Evolutionary conservation across 2,797 vertebrate species (phyloP), one percentile per base, ranked within the genome.

Genomic region (Poecilia wingei): DNA sequence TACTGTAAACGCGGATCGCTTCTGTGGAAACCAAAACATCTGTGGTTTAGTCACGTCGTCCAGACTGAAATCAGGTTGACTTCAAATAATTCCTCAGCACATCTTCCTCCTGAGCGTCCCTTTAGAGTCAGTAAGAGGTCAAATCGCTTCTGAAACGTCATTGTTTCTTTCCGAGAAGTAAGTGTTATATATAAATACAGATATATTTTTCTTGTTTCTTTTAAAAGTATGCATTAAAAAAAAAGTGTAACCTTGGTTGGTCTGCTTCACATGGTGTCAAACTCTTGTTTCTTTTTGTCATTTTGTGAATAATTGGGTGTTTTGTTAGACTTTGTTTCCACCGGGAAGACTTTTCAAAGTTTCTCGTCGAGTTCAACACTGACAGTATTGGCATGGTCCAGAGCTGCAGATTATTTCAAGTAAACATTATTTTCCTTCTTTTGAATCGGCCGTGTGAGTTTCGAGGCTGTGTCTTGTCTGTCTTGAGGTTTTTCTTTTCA

Each of bases 201-300:
- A 59, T 61, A 20, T 78, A 41, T 88, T 82, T 85, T 89, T 81
- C 79, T 93, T 89, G 78, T 75, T 89, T 70, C 68, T 70, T 70
- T 70, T 46, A 14, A 70, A 70, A 28, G 83, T 91, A 86, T 80
- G 72, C 88, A 80, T 86, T 59, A 41, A 41, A 41, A 41, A 8
- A 41, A 86, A 81, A 74, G 81, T 87, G 75, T 81, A 80, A 83
- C 86, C 82, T 87, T 78, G 72, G 73, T 86, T 87, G 76, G 33
- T 82, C 59, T 88, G 82, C 85, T 80, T 75, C 75, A 80, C 83
- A 75, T 87, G 72, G 64, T 89, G 39, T 91, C 69, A 59, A 71
- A 72, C 28, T 36, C 4, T 39, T 31, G 51, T 79, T 57, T 51
- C 7, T 47, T 78, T 43, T 72, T 36, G 82, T 75, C 25, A 70